Evolutionary conservation across 1,140 invertebrate genomes (phyloP).

Genomic region (Lycorma delicatula): DNA sequence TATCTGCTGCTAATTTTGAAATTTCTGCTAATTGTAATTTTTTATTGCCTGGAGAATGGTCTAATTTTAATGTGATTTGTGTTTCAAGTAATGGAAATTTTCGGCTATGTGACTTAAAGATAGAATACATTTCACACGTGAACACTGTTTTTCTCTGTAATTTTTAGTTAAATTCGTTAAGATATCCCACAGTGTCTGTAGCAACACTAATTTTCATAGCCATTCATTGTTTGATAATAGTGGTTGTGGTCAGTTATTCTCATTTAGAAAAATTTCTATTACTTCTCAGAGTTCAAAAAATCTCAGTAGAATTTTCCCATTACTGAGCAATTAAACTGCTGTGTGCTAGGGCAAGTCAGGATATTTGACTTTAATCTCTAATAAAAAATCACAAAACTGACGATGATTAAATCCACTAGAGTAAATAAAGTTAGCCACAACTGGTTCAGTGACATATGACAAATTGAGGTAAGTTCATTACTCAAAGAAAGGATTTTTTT

Average conservation of each 20-base stretch:
- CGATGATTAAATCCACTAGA: slow-evolving; percentile 31
- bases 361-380: too few species aligned
- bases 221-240: slow-evolving; percentile 23
- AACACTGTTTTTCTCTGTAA: slow-evolving; percentile 16
- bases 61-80: too few species aligned
- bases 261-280: slow-evolving; percentile 1
- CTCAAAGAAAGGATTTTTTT: too few species aligned
- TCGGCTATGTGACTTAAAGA: too few species aligned
- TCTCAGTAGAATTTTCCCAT: slow-evolving; percentile 28
- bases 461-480: slow-evolving; percentile 29
- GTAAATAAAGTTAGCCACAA: slow-evolving; percentile 34
- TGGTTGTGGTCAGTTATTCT: slow-evolving; percentile 9
- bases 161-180: slow-evolving; percentile 11
- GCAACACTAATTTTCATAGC: slow-evolving; percentile 10
- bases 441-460: slow-evolving; percentile 30
- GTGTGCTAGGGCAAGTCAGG: slow-evolving; percentile 31
- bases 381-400: slow-evolving; percentile 34
- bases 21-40: too few species aligned
- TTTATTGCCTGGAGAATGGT: too few species aligned
- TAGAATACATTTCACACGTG: too few species aligned
- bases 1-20: too few species aligned
- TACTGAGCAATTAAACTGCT: slow-evolving; percentile 32
- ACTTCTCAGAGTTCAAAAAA: slow-evolving; percentile 7
- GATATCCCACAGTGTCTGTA: neutral
- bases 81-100: too few species aligned